Conservation (phyloP, 2,797 vertebrate genomes). For the Protosalanx chinensis region DNA sequence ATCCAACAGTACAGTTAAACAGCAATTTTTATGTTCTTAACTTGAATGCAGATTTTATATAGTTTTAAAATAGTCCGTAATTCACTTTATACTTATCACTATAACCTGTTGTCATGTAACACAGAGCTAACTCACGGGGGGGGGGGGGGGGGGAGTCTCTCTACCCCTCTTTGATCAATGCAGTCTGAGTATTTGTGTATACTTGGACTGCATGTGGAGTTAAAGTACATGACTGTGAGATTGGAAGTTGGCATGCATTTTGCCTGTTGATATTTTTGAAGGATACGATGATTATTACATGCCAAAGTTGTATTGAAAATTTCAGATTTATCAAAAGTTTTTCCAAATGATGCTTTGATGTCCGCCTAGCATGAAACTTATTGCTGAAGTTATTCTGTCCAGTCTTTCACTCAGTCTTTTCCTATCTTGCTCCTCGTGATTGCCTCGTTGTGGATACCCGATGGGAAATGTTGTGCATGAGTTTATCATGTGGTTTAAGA, state of each 20-base stretch:
- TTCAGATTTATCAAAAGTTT: not conserved
- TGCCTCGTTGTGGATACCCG: conserved; percentile 22
- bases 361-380: conserved; percentile 31
- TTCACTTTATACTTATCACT: too few species aligned
- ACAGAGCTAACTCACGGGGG: too few species aligned
- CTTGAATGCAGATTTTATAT: too few species aligned
- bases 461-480: conserved; percentile 47
- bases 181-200: conserved; percentile 21
- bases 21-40: too few species aligned
- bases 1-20: too few species aligned
- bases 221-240: not conserved
- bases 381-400: conserved; percentile 28
- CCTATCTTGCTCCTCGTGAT: conserved; percentile 30
- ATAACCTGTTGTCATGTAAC: too few species aligned
- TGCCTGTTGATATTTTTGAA: not conserved
- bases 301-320: conserved; percentile 5
- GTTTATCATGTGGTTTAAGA: conserved; percentile 7
- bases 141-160: too few species aligned
- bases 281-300: conserved; percentile 5
- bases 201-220: conserved; percentile 44
- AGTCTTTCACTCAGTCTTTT: conserved; percentile 24
- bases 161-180: conserved; percentile 28
- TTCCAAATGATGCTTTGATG: conserved; percentile 6
- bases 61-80: too few species aligned
- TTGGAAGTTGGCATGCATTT: not conserved